Evolutionary conservation across 2,888 invertebrate genomes (phyloP), one percentile per base, ranked within the genome.

Genomic region (Napeogenes inachia): DNA sequence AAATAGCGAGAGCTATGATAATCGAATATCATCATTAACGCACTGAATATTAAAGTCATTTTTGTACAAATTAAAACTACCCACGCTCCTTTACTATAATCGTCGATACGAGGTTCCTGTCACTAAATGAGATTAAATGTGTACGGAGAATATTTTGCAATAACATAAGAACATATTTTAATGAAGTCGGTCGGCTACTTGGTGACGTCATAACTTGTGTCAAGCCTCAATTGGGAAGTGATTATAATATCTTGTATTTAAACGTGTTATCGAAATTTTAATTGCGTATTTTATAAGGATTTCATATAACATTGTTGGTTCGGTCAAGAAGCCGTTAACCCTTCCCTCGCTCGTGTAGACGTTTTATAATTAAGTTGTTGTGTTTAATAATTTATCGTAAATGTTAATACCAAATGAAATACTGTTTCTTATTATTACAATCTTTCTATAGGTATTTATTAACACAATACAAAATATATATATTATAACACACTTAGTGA

Each of bases 71-170:
- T 56, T 68, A 66, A 54, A 61, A 50, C 67, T n/a, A 61, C 69
- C 68, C 63, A 64, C 63, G 70, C 81, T 83, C 79, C 71, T 69
- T 63, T 66, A 62, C 78, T 81, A 79, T 71, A 76, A 77, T 74
- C 75, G 75, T 72, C 70, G 75, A 75, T 79, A 78, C 81, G 77
- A 78, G 78, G 79, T 82, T 82, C 82, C 83, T 85, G 85, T 85
- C 85, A 80, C 82, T 82, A 82, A 86, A 85, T 84, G 81, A 84
- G 82, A 85, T 86, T 82, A 84, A 85, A 82, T 65, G 60, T 63
- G 60, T 60, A 73, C 69, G 69, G 74, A 68, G 70, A 75, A 75
- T 74, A 79, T 85, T 82, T 80, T 80, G 80, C 78, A 81, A 81
- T 80, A 80, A 77, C 77, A 77, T 80, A 81, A 81, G 78, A 78